A percentile compares a stretch with the other conserved stretches of the same genome.
Evolutionary conservation across 30 jellyfish, hydroid and myxozoan genomes (phyloP).

Genomic region (Pelagia noctiluca): DNA sequence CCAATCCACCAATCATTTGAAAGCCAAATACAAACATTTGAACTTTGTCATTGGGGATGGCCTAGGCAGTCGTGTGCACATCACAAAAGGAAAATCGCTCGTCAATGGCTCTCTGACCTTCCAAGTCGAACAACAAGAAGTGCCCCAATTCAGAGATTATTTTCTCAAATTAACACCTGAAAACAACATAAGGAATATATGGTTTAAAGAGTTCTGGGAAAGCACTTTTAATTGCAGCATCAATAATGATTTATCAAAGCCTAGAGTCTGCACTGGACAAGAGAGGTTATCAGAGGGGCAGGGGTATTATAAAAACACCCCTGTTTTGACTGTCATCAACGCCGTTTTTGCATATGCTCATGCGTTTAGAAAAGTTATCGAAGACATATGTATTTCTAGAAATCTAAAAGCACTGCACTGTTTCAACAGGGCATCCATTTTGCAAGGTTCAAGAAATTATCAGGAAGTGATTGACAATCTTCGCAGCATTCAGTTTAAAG

Average conservation of each 20-base stretch:
- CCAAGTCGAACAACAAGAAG: constrained; percentile 23
- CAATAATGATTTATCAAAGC: not conserved
- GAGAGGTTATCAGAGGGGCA: constrained; percentile 29
- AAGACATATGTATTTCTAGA: not conserved
- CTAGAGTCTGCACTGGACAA: constrained; percentile 11
- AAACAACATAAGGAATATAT: constrained; percentile 12
- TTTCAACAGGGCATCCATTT: not conserved
- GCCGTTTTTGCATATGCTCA: constrained; percentile 57
- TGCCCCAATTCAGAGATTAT: not conserved
- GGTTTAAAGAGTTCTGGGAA: constrained; percentile 75
- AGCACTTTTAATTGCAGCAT: constrained; percentile 41
- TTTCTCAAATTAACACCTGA: constrained; percentile 15
- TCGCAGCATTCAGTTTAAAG: constrained; percentile 3
- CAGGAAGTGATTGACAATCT: not conserved
- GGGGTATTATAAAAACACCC: constrained; percentile 23
- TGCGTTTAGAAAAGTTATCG: constrained; percentile 12
- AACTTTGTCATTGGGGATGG: not conserved
- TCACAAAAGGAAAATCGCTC: not conserved
- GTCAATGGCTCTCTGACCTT: constrained; percentile 16
- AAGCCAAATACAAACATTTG: not conserved
- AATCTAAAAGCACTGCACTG: not conserved
- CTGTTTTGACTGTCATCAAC: constrained; percentile 29
- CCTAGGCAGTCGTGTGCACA: not conserved
- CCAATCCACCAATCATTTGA: not conserved
- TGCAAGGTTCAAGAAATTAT: not conserved